These are phyloP conservation scores for Leptothorax acervorum DNA, from an alignment of 2,888 invertebrate genomes.

Conservation along the genomic window DNA sequence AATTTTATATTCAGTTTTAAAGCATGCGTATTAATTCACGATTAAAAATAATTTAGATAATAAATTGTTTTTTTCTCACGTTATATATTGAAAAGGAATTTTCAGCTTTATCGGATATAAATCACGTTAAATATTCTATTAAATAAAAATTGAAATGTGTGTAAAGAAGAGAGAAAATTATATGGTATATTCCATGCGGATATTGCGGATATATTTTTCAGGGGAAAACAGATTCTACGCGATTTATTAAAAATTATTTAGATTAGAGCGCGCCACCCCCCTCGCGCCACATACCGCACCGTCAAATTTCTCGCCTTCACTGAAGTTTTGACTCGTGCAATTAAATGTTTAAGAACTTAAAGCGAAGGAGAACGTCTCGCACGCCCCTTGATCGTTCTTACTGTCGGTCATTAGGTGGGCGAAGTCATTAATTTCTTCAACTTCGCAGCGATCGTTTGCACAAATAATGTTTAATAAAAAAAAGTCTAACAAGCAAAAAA, in stretches of 20 bases:
- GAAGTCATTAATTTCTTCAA: conserved; percentile 48
- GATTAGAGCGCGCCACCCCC: neutral
- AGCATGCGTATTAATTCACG: neutral
- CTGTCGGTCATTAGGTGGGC: conserved; percentile 28
- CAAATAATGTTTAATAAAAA: conserved; percentile 25
- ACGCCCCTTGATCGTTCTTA: neutral
- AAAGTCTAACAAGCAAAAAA: conserved; percentile 4
- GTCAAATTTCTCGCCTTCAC: conserved; percentile 20
- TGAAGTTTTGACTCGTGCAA: conserved; percentile 21
- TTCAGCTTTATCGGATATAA: conserved; percentile 2
- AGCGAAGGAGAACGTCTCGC: neutral
- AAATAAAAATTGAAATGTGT: neutral
- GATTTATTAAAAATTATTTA: conserved; percentile 17
- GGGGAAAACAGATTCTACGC: neutral
- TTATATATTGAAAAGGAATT: neutral
- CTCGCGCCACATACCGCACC: neutral
- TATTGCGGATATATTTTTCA: neutral
- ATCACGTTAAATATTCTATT: conserved; percentile 15
- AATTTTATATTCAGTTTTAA: neutral
- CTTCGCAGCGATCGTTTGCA: conserved; percentile 16
- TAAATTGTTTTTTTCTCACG: neutral
- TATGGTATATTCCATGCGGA: neutral
- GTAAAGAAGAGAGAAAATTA: neutral
- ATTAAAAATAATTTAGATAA: neutral
- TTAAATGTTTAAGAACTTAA: conserved; percentile 38